Percentiles rank a stretch among this genome's conserved stretches.
Conservation (phyloP, 2,113 vertebrate genomes). For the Falcunculus frontatus region DNA sequence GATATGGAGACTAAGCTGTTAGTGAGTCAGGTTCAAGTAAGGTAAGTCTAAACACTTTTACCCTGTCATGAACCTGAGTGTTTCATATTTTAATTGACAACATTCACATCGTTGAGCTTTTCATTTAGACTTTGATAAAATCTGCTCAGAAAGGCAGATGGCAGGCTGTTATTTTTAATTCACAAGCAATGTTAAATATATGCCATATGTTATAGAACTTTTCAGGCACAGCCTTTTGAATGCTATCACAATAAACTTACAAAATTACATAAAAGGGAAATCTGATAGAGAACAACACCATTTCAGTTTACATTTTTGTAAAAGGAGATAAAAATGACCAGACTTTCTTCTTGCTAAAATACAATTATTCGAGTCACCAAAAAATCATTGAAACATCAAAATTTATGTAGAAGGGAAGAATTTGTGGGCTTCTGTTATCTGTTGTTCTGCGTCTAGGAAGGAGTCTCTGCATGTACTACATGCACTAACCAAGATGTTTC, state of each 20-base stretch:
- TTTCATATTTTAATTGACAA: conserved; percentile 83
- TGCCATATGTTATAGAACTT: conserved; percentile 82
- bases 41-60: conserved; percentile 66
- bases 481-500: not conserved
- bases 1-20: not conserved
- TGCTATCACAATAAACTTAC: conserved; percentile 77
- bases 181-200: conserved; percentile 83
- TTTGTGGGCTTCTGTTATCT: not conserved
- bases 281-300: conserved; percentile 62
- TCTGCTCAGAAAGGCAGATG: conserved; percentile 81
- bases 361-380: conserved; percentile 2
- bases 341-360: conserved; percentile 46
- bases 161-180: conserved; percentile 84
- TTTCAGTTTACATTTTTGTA: conserved; percentile 59
- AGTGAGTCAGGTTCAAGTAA: conserved; percentile 47
- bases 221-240: conserved; percentile 78
- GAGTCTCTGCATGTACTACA: not conserved
- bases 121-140: conserved; percentile 79
- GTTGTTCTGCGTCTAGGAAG: conserved; percentile 1
- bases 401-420: not conserved
- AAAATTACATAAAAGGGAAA: conserved; percentile 76
- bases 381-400: conserved; percentile 42
- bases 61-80: conserved; percentile 67
- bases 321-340: conserved; percentile 59
- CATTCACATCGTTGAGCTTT: conserved; percentile 77